Evolutionary conservation across 1,140 invertebrate species (phyloP).

Genomic region (Eupeodes corollae): DNA sequence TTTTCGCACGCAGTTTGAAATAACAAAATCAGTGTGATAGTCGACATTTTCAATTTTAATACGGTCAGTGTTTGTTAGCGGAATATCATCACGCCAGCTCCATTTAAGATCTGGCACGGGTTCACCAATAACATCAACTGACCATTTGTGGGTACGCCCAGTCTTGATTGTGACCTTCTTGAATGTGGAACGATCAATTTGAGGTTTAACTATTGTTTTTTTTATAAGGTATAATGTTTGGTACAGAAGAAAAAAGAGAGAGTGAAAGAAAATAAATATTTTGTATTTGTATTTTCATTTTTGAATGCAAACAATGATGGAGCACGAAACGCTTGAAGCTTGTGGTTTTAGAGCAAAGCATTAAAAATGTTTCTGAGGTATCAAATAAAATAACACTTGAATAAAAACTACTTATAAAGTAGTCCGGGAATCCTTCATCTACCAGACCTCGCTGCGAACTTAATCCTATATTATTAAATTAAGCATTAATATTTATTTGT

Average conservation of each 20-base stretch:
- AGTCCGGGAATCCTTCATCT: no score
- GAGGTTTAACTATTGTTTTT: constrained; percentile 65
- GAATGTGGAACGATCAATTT: constrained; percentile 83
- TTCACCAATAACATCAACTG: constrained; percentile 82
- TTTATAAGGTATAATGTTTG: neutral
- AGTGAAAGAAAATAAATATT: neutral
- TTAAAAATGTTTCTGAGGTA: no score
- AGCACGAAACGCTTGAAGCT: no score
- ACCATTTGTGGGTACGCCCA: constrained; percentile 86
- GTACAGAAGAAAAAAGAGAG: neutral
- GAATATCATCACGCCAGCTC: constrained; percentile 74
- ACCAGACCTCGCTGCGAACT: no score
- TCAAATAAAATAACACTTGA: no score
- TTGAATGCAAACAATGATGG: no score
- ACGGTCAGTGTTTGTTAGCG: constrained; percentile 67
- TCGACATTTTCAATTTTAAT: constrained; percentile 83
- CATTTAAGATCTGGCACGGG: constrained; percentile 76
- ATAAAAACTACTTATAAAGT: no score
- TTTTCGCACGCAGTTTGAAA: constrained; percentile 69
- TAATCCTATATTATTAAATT: no score
- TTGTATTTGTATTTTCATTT: no score
- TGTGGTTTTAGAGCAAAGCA: no score
- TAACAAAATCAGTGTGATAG: constrained; percentile 80
- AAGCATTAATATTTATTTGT: no score
- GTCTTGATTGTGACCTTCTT: constrained; percentile 79